These are phyloP conservation scores for Trididemnum nubilum DNA, from an alignment of 23 tunicate genomes.

Conservation along the genomic window DNA sequence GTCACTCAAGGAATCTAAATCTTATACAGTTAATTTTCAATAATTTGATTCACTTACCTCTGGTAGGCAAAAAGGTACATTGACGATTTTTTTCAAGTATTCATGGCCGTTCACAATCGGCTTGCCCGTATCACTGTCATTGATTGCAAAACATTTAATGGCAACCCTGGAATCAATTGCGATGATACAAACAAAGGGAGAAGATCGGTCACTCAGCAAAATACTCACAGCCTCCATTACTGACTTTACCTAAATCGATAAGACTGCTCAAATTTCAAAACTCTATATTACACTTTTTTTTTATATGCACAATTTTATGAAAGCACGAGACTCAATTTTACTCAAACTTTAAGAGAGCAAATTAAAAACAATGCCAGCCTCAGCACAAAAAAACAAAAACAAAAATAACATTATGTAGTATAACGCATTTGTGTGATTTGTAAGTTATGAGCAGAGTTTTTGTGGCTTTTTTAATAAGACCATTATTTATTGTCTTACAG, in stretches of 20 bases:
- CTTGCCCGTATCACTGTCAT: conserved; percentile 36
- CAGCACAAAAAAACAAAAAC: background rate
- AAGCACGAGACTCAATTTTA: too few relatives aligned
- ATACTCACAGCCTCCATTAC: conserved; percentile 84
- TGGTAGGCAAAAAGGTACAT: conserved; percentile 82
- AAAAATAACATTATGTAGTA: too few relatives aligned
- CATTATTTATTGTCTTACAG: too few relatives aligned
- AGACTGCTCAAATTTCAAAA: background rate
- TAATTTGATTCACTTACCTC: too few relatives aligned
- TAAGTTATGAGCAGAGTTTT: too few relatives aligned
- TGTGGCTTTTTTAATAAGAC: too few relatives aligned
- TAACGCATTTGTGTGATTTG: too few relatives aligned
- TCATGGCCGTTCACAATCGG: conserved; percentile 78
- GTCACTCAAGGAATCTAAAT: too few relatives aligned
- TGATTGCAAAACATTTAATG: conserved; percentile 66
- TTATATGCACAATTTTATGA: too few relatives aligned
- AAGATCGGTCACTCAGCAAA: conserved; percentile 68
- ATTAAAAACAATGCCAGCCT: too few relatives aligned
- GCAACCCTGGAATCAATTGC: conserved; percentile 87
- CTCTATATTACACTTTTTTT: background rate
- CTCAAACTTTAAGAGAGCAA: too few relatives aligned
- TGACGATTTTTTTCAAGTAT: conserved; percentile 82
- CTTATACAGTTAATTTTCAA: too few relatives aligned
- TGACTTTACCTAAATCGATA: conserved; percentile 68
- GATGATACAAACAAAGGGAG: conserved; percentile 83